phyloP scores from a whole-genome alignment of 2,113 vertebrate genomes.

The Loxodonta africana region DNA sequence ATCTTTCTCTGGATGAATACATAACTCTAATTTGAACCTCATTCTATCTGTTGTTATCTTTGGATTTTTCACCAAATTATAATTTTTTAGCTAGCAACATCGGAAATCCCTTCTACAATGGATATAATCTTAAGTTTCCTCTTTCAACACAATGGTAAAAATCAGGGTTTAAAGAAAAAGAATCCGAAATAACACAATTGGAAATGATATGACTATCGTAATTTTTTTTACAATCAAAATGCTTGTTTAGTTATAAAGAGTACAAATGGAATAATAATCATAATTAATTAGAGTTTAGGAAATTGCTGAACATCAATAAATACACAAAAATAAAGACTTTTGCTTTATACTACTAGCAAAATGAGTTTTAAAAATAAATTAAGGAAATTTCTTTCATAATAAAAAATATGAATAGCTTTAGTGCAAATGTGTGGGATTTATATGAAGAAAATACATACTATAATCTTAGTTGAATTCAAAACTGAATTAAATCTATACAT shows the following conservation, averaged over 20 bases:
- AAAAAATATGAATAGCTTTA: background rate
- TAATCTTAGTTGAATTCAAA: background rate
- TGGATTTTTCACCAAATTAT: background rate
- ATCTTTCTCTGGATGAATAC: background rate
- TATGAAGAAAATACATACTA: background rate
- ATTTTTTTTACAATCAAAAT: background rate
- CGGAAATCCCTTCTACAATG: background rate
- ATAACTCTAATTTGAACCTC: background rate
- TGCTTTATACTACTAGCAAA: background rate
- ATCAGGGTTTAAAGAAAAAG: background rate
- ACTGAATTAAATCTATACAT: background rate
- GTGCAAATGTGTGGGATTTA: background rate
- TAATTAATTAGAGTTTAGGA: background rate
- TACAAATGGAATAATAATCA: conserved; percentile 8
- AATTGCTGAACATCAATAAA: background rate
- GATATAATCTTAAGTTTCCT: background rate
- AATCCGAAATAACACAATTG: background rate
- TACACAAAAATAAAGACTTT: background rate
- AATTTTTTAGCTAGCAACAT: background rate
- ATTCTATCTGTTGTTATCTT: background rate
- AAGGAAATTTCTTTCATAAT: conserved; percentile 3
- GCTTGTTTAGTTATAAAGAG: background rate
- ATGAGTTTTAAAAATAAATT: conserved; percentile 8
- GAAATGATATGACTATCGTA: background rate
- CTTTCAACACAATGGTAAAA: background rate